phyloP scores from a whole-genome alignment of 2,888 invertebrate genomes.

The Dendrolimus houi region DNA sequence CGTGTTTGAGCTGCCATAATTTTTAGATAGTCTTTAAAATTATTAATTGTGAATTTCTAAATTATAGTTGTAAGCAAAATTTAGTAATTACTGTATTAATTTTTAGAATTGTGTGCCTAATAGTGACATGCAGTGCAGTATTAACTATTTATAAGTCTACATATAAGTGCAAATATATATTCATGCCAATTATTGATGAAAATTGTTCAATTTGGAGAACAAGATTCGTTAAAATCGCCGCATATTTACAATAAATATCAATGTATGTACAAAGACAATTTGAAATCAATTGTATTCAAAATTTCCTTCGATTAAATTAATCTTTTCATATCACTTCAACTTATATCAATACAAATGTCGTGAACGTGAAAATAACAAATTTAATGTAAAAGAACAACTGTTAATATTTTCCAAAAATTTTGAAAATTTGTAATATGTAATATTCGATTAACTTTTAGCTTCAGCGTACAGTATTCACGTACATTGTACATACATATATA shows the following conservation, averaged over 20 bases:
- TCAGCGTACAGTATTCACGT: too few species aligned
- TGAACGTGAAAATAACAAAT: too few species aligned
- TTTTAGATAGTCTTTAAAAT: slow-evolving; percentile 14
- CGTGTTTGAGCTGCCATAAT: slow-evolving; percentile 52
- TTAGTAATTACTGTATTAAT: slow-evolving; percentile 12
- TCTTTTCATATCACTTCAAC: too few species aligned
- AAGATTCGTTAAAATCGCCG: too few species aligned
- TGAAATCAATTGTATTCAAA: neutral
- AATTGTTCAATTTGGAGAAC: slow-evolving; percentile 5
- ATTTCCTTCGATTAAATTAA: too few species aligned
- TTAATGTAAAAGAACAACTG: too few species aligned
- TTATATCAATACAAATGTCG: too few species aligned
- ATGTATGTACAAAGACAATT: neutral
- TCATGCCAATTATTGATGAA: slow-evolving; percentile 23
- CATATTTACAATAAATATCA: neutral
- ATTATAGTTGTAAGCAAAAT: slow-evolving; percentile 9
- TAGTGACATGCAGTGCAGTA: slow-evolving; percentile 52
- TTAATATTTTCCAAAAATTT: too few species aligned
- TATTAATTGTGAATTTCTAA: slow-evolving; percentile 15
- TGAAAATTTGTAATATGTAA: too few species aligned
- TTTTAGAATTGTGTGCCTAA: slow-evolving; percentile 25
- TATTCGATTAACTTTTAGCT: too few species aligned
- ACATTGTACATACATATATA: slow-evolving; percentile 11
- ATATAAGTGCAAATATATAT: slow-evolving; percentile 30
- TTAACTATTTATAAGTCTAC: slow-evolving; percentile 25